Base-by-base conservation (phyloP, 2,797 vertebrate species). In the Hyperoplus immaculatus region DNA sequence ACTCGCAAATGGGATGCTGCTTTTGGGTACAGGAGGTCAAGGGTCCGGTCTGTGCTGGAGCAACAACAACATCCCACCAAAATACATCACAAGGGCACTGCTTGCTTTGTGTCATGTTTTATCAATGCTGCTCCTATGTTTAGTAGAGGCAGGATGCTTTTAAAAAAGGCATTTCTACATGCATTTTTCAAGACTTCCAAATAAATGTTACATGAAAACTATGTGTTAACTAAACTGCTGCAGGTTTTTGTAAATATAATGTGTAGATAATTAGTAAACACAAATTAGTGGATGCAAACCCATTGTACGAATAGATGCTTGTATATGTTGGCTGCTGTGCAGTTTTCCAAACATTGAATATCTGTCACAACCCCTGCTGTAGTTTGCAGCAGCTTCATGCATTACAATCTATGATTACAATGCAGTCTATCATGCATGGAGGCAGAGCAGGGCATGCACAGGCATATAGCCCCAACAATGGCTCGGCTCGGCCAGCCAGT, bases 361-460 rank as follows among this genome's bases (percentile, higher is more conserved):
- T 50, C 2, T 5, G 15, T 62, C 12, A 42, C 8, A 29, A 72
- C 9, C 29, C 29, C 43, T 51, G 15, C 2, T 49, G 4, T 18
- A 14, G 0, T 18, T 56, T 8, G 47, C 21, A 12, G 4, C n/a
- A 68, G 61, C 42, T 56, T 3, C 58, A 70, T 39, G 42, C 0
- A 42, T 6, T 11, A 67, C 61, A 29, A 43, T 43, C 0, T 38
- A 18, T 61, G 55, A 60, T 46, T 29, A 29, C 29, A 29, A 29
- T 29, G 70, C 61, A 29, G 51, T 43, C 0, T 38, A 18, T 61
- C 59, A 60, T 46, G 10, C 41, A 38, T 9, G 6, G 72, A 61
- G 70, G 66, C 74, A 76, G 54, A 72, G 66, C 45, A 16, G 49
- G 76, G 1, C 83, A 87, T 75, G 78, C 58, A 66, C 77, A 51